Conservation (phyloP, 2,888 invertebrate species). For the Papilio demoleus region DNA sequence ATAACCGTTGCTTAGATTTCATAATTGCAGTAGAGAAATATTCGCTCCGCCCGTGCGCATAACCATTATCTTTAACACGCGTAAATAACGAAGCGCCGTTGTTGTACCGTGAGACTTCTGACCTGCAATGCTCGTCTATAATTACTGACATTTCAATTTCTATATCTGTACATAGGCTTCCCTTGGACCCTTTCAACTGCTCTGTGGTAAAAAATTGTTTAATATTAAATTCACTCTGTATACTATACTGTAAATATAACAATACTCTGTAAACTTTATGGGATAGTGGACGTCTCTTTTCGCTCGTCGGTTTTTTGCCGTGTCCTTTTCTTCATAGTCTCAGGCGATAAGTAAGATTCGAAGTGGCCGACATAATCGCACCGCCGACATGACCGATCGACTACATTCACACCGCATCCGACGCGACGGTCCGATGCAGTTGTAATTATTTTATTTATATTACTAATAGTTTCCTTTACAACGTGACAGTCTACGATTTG, state of each 20-base stretch:
- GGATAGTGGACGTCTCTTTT: too few relatives aligned
- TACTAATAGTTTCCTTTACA: conserved; percentile 57
- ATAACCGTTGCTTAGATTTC: conserved; percentile 1
- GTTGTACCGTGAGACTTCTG: conserved; percentile 22
- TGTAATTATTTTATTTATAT: conserved; percentile 41
- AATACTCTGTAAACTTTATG: too few relatives aligned
- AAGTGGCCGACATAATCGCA: conserved; percentile 47
- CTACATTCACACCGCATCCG: conserved; percentile 60
- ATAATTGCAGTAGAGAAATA: too few relatives aligned
- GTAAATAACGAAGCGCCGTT: conserved; percentile 30
- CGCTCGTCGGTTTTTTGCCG: too few relatives aligned
- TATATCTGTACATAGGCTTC: too few relatives aligned
- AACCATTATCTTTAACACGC: conserved; percentile 25
- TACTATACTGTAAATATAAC: too few relatives aligned
- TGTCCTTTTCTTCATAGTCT: too few relatives aligned
- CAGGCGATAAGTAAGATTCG: conserved; percentile 41
- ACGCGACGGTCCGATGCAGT: conserved; percentile 51
- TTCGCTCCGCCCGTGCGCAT: not conserved
- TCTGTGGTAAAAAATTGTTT: not conserved
- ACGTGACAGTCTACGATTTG: conserved; percentile 56
- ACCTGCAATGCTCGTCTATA: conserved; percentile 37
- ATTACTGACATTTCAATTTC: conserved; percentile 40
- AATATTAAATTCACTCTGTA: too few relatives aligned
- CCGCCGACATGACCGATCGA: conserved; percentile 60
- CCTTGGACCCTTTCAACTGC: conserved; percentile 16